These are phyloP conservation scores for Seira musarum DNA, from an alignment of 2,888 invertebrate species.

Conservation along the genomic window DNA sequence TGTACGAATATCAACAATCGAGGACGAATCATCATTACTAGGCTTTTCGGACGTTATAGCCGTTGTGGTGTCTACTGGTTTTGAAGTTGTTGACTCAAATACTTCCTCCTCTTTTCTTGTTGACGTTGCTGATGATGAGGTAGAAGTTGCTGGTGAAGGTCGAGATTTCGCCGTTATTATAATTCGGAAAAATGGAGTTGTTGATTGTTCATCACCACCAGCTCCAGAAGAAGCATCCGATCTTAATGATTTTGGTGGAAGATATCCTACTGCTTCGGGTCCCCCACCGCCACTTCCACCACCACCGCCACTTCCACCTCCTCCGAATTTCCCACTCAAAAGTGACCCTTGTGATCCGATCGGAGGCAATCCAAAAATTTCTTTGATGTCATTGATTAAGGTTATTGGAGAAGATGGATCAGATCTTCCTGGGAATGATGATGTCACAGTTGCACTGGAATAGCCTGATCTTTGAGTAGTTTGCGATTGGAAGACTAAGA, in stretches of 20 bases:
- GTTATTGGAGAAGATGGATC: too few relatives aligned
- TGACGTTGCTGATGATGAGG: too few relatives aligned
- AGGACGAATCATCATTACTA: too few relatives aligned
- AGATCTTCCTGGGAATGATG: background rate
- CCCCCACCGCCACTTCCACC: background rate
- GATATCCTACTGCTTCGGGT: slow-evolving; percentile 17
- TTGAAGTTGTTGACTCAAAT: too few relatives aligned
- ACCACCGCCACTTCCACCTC: background rate
- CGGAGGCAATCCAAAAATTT: slow-evolving; percentile 8
- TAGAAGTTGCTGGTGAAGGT: too few relatives aligned
- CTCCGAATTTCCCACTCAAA: background rate
- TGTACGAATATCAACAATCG: too few relatives aligned
- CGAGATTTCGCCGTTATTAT: too few relatives aligned
- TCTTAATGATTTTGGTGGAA: slow-evolving; percentile 31
- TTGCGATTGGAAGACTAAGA: slow-evolving; percentile 28
- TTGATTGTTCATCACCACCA: too few relatives aligned
- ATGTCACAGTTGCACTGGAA: background rate
- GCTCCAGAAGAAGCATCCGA: background rate
- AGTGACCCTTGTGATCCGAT: background rate
- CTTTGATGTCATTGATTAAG: slow-evolving; percentile 24
- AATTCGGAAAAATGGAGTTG: slow-evolving; percentile 26
- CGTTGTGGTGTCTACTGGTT: too few relatives aligned
- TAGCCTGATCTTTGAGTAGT: slow-evolving; percentile 9
- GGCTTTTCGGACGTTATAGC: too few relatives aligned
- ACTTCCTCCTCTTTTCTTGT: too few relatives aligned